Base-by-base conservation (phyloP, 2,888 invertebrate genomes). In the Alcis repandata region DNA sequence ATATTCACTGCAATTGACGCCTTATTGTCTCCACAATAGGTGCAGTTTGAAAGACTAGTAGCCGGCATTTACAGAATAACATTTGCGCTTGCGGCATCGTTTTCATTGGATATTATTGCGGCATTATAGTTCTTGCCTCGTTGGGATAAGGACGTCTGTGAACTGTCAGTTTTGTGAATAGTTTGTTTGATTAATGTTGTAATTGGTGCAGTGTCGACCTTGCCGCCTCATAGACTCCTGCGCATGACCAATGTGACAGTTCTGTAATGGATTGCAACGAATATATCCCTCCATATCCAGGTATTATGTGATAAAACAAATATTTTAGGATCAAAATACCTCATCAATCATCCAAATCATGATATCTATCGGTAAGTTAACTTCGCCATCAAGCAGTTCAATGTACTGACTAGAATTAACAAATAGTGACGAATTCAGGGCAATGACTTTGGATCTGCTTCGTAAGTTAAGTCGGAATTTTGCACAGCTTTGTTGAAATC, bases 181-280 rank as follows among this genome's bases (percentile, higher is more conserved):
- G 65, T 52, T 20, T 52, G 74, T 75, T 76, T 68, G 75, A 59
- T 51, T 67, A 68, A 67, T 66, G 78, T 74, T 79, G 80, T 79
- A 78, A 78, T 75, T 79, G 78, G 77, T 89, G 88, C 88, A 89
- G 80, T 83, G 80, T 67, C 82, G 87, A 89, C 91, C 90, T 92
- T 91, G 90, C 80, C 79, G 82, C 81, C 79, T 83, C 79, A 79
- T 83, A 81, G 84, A 82, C 88, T 86, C 84, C 86, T 79, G 88
- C 88, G 86, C 86, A 86, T 81, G 82, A 84, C 82, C 81, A 71
- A 77, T 76, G 83, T 84, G 88, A 86, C 89, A 85, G 80, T 86
- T 84, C 80, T 69, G 73, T 86, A 85, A 91, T 89, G 87, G 87
- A 91, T 89, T 85, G 80, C 79, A 79, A 80, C 82, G 76, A 73